Percentiles rank a stretch among this genome's conserved stretches.
phyloP scores from a whole-genome alignment of 2,113 vertebrate genomes.

The Platysteira castanea region DNA sequence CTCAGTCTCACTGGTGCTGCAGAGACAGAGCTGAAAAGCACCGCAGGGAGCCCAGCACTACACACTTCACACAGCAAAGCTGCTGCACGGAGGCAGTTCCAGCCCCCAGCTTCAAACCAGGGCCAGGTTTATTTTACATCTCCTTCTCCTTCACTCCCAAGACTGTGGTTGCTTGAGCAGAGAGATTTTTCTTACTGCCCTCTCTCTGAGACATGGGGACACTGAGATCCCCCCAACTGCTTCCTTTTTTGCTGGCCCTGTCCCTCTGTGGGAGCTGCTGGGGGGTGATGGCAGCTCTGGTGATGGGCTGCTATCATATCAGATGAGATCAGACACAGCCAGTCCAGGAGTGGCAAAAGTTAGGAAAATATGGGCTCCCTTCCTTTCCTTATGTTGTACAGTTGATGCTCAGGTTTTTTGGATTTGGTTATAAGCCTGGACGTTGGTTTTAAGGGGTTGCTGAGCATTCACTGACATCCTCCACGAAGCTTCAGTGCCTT shows the following conservation, averaged over 20 bases:
- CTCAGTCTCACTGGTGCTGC: neutral
- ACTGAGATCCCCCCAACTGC: rapidly evolving
- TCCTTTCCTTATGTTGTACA: neutral
- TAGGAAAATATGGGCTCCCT: neutral
- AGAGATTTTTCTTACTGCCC: neutral
- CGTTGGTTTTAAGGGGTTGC: neutral
- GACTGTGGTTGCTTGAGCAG: neutral
- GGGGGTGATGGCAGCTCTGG: neutral
- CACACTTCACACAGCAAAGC: neutral
- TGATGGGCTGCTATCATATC: neutral
- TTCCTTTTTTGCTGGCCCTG: neutral
- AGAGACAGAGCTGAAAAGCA: conserved; percentile 10
- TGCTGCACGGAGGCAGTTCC: neutral
- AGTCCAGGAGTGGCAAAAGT: neutral
- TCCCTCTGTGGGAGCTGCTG: neutral
- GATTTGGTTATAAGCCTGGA: neutral
- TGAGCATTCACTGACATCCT: neutral
- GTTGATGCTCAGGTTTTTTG: neutral
- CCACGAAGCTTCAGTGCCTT: neutral
- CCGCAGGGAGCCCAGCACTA: neutral
- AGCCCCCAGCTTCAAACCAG: neutral
- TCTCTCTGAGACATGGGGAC: neutral
- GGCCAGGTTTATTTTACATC: neutral
- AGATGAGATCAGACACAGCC: neutral
- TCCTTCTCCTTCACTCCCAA: neutral